phyloP scores from a whole-genome alignment of 1,140 invertebrate genomes.

The Sarcophaga peregrina region DNA sequence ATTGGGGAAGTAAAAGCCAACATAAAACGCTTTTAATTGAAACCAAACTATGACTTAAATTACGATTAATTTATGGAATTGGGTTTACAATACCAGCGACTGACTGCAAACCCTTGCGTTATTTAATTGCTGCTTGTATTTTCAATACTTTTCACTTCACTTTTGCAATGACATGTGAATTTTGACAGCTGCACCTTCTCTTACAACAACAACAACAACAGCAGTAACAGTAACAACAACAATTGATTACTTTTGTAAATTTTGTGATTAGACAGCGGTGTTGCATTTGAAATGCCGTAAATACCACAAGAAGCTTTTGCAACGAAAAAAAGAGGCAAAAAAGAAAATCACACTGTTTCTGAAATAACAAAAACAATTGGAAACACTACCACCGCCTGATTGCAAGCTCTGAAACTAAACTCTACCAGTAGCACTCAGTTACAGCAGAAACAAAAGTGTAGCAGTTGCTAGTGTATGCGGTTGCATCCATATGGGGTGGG shows the following conservation, averaged over 20 bases:
- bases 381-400: not conserved
- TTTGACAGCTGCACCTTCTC: constrained; percentile 45
- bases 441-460: not conserved
- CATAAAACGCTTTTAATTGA: too few species aligned
- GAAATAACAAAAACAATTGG: not conserved
- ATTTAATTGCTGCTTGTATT: too few species aligned
- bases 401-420: too few species aligned
- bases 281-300: not conserved
- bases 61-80: too few species aligned
- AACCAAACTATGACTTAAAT: too few species aligned
- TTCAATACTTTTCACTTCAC: constrained; percentile 19
- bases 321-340: not conserved
- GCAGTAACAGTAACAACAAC: not conserved
- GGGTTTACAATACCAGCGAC: too few species aligned
- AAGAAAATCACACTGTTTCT: constrained; percentile 1
- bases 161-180: constrained; percentile 44
- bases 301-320: not conserved
- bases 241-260: not conserved
- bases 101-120: too few species aligned
- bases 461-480: not conserved
- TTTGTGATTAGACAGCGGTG: not conserved
- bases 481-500: constrained; percentile 24
- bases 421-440: too few species aligned
- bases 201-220: constrained; percentile 2
- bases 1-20: too few species aligned